Base-by-base conservation (phyloP, 2,113 vertebrate genomes). In the Megaceryle maxima region DNA sequence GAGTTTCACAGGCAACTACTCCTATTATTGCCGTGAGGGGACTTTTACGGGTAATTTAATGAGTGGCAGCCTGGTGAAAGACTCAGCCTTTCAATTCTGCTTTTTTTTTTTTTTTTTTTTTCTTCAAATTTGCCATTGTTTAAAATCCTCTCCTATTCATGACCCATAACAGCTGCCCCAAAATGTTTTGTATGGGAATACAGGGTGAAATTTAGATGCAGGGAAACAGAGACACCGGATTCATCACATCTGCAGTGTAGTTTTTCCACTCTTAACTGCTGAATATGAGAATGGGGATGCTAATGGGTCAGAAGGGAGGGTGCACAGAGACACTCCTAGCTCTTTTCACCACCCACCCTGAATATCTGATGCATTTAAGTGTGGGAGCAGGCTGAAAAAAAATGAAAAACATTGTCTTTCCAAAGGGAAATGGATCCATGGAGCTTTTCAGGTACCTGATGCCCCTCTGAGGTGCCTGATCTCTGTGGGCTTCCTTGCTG, bases 1-100 rank as follows among this genome's bases (percentile, higher is more conserved):
- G 95, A 95, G 79, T 93, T 97, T 96, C 92, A 93, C 92, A 77
- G 89, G 66, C 95, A 96, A 44, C 94, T 94, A 18, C 85, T 93
- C 69, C 87, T 48, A 25, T 97, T 92, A 94, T 87, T 83, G 82
- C 31, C 17, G n/a, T 11, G 83, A 79, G 51, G 75, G 75, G 76
- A 92, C 87, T 93, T 97, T 84, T 88, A 88, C 1, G 8, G 69
- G 59, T 72, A 90, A 89, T 95, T 91, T 94, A 94, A 92, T 80
- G 93, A 92, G 73, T 78, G 78, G 72, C 79, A 72, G 88, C 10
- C 35, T 72, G 17, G 75, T 68, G 69, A 94, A 94, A 84, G 43
- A 43, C 79, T 92, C 79, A 46, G 87, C 9, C 80, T 95, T 86
- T 69, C 64, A 37, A 44, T 67, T 59, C 26, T 12, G 60, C 35